These are phyloP conservation scores for Indri indri DNA, from an alignment of 2,113 vertebrate species.

Conservation along the genomic window DNA sequence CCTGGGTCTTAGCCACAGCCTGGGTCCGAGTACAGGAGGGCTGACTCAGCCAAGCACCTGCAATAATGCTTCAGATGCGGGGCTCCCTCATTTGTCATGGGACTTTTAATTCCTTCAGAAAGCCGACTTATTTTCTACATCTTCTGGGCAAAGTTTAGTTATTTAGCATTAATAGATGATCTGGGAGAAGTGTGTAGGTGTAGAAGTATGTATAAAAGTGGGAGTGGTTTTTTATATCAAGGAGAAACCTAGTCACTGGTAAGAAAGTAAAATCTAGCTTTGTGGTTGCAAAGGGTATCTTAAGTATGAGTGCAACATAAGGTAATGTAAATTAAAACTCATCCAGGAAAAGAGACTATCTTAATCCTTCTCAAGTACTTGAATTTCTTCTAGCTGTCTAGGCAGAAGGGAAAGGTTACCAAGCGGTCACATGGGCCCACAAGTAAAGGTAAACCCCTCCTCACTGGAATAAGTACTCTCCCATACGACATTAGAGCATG, in stretches of 20 bases:
- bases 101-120: neutral
- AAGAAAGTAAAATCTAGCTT: conserved; percentile 35
- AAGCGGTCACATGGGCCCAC: neutral
- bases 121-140: neutral
- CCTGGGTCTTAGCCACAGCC: neutral
- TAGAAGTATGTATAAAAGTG: neutral
- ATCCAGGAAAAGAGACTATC: neutral
- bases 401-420: conserved; percentile 38
- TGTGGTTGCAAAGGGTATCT: conserved; percentile 10
- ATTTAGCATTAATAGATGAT: neutral
- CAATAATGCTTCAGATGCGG: neutral
- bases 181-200: neutral
- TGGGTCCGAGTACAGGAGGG: neutral
- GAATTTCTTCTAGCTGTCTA: conserved; percentile 16
- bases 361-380: conserved; percentile 47
- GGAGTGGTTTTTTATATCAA: neutral
- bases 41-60: neutral
- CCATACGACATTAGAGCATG: neutral
- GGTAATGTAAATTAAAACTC: conserved; percentile 45
- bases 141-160: neutral
- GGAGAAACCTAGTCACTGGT: neutral
- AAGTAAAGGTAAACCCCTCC: neutral
- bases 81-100: neutral
- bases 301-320: conserved; percentile 33
- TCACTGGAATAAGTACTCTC: neutral